Evolutionary conservation across 2,888 invertebrate genomes (phyloP).

Genomic region (Acronicta leporina): DNA sequence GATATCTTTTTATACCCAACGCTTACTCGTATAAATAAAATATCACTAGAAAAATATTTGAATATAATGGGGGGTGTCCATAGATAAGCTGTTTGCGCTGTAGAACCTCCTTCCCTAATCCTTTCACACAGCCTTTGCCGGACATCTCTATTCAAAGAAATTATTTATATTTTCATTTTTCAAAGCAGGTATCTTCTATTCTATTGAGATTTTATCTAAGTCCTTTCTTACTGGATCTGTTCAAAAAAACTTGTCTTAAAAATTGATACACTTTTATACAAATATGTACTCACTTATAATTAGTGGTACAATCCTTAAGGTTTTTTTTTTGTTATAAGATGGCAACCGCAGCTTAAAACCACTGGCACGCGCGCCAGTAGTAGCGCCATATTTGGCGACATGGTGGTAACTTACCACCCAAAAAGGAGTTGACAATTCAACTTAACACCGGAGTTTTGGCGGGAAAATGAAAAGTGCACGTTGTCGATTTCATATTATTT

Average conservation of each 20-base stretch:
- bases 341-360: too few species aligned
- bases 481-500: too few species aligned
- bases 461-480: too few species aligned
- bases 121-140: conserved; percentile 77
- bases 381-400: too few species aligned
- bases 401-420: too few species aligned
- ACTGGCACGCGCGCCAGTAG: too few species aligned
- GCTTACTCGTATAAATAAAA: conserved; percentile 79
- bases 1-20: conserved; percentile 63
- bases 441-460: too few species aligned
- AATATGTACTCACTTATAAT: too few species aligned
- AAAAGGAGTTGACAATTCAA: too few species aligned
- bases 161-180: conserved; percentile 20
- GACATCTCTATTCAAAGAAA: conserved; percentile 73
- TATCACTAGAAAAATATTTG: conserved; percentile 85
- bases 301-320: too few species aligned
- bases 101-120: conserved; percentile 69
- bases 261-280: not conserved
- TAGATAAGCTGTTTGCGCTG: conserved; percentile 75
- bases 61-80: conserved; percentile 76
- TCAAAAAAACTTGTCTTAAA: conserved; percentile 7
- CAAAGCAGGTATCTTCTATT: conserved; percentile 15
- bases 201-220: conserved; percentile 13
- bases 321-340: too few species aligned
- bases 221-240: conserved; percentile 7